Percentiles rank a stretch among this genome's conserved stretches.
Conservation (phyloP, 2,113 vertebrate genomes). For the Alexandromys fortis region DNA sequence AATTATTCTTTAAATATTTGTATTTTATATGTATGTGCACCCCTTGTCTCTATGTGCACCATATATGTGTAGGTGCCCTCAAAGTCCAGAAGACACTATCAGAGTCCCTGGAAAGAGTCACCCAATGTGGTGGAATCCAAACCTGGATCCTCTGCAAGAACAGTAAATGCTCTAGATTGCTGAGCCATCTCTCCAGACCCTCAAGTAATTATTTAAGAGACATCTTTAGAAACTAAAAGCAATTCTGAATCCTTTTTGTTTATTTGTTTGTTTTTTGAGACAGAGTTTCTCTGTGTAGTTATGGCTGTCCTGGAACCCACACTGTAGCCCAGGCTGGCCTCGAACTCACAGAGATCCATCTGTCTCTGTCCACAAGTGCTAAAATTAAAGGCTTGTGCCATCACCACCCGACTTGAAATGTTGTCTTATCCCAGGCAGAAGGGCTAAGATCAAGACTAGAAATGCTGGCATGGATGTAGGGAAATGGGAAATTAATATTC, state of each 20-base stretch:
- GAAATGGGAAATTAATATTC: background rate
- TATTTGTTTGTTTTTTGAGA: background rate
- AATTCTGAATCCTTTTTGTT: background rate
- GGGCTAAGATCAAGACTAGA: background rate
- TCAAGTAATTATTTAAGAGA: conserved; percentile 44
- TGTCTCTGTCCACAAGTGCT: background rate
- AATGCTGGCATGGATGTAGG: background rate
- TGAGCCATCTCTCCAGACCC: background rate
- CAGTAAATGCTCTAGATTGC: too few relatives aligned
- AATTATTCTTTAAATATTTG: background rate
- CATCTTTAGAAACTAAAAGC: conserved; percentile 6
- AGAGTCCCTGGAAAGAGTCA: background rate
- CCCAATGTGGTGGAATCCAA: background rate
- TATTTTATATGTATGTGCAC: background rate
- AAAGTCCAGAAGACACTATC: background rate
- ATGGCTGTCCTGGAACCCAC: background rate
- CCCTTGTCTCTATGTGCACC: background rate
- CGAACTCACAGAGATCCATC: background rate
- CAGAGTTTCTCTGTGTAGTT: background rate
- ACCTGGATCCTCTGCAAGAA: background rate
- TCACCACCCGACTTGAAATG: background rate
- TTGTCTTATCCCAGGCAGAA: background rate
- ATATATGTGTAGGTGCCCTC: background rate
- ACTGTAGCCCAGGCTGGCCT: background rate
- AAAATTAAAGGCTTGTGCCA: background rate